Percentiles rank a stretch among this genome's conserved stretches.
Conservation (phyloP, 2,888 invertebrate genomes). For the Pterobdella sp. region DNA sequence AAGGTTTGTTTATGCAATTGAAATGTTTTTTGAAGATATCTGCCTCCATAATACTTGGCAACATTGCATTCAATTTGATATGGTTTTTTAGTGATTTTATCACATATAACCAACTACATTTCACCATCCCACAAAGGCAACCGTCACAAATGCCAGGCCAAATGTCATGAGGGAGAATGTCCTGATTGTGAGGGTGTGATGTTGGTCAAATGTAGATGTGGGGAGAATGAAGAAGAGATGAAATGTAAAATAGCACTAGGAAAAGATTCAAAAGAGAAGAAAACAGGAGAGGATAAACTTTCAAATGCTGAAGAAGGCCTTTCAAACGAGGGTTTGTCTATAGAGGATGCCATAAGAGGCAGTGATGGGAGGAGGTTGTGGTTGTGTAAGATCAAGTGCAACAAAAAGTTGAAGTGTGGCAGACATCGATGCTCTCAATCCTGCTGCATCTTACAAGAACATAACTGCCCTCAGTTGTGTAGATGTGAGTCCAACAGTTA, state of each 20-base stretch:
- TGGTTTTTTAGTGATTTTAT: neutral
- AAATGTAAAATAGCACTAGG: constrained; percentile 43
- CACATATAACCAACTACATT: too few species aligned
- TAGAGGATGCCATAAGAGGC: constrained; percentile 42
- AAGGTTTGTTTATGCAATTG: too few species aligned
- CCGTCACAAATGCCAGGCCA: constrained; percentile 62
- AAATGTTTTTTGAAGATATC: too few species aligned
- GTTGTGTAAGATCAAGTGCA: constrained; percentile 77
- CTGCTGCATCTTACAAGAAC: constrained; percentile 73
- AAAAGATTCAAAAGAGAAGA: constrained; percentile 63
- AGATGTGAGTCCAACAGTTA: constrained; percentile 52
- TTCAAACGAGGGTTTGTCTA: constrained; percentile 53
- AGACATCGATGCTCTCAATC: constrained; percentile 69
- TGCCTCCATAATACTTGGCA: too few species aligned
- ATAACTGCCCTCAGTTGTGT: constrained; percentile 64
- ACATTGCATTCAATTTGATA: constrained; percentile 6
- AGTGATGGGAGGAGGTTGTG: constrained; percentile 35
- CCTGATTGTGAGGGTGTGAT: constrained; percentile 58
- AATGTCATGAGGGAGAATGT: constrained; percentile 75
- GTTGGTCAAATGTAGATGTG: constrained; percentile 45
- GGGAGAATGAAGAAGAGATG: constrained; percentile 56
- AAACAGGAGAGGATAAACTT: constrained; percentile 68
- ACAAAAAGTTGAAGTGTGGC: constrained; percentile 58
- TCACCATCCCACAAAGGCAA: neutral
- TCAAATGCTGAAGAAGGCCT: constrained; percentile 47